Evolutionary conservation across 2,113 vertebrate genomes (phyloP).

Genomic region (Hiodon alosoides): DNA sequence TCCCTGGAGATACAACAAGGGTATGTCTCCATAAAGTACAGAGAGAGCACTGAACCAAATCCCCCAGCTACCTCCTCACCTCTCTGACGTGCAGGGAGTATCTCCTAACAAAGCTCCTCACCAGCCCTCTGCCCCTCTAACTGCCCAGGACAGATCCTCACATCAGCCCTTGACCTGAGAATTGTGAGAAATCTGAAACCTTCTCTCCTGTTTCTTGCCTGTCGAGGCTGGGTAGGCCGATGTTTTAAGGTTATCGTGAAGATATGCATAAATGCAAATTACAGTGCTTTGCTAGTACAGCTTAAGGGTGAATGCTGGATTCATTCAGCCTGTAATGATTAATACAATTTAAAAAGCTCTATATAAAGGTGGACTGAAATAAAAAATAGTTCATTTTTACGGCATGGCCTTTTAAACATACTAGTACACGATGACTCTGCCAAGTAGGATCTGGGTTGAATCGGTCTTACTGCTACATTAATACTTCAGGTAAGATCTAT

Average conservation of each 20-base stretch:
- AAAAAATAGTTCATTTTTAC: constrained; percentile 45
- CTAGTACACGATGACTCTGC: constrained; percentile 48
- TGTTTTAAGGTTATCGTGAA: too few species aligned
- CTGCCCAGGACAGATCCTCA: neutral
- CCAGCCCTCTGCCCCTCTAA: neutral
- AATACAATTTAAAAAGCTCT: constrained; percentile 16
- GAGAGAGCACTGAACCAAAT: neutral
- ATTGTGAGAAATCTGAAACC: too few species aligned
- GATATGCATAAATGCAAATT: neutral
- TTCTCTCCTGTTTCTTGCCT: too few species aligned
- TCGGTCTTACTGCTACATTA: constrained; percentile 23
- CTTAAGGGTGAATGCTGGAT: constrained; percentile 1
- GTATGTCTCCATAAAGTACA: neutral
- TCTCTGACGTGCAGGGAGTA: too few species aligned
- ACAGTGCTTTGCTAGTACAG: neutral
- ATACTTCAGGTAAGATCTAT: too few species aligned
- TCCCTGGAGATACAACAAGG: neutral
- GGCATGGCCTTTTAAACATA: constrained; percentile 53
- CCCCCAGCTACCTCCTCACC: too few species aligned
- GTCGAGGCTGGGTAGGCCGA: too few species aligned
- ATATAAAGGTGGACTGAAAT: neutral
- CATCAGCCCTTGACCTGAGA: too few species aligned
- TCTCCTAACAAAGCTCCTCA: neutral
- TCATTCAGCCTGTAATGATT: constrained; percentile 11
- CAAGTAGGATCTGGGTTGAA: constrained; percentile 54